Conservation (phyloP, 2,888 invertebrate species). For the Rhagonycha fulva region DNA sequence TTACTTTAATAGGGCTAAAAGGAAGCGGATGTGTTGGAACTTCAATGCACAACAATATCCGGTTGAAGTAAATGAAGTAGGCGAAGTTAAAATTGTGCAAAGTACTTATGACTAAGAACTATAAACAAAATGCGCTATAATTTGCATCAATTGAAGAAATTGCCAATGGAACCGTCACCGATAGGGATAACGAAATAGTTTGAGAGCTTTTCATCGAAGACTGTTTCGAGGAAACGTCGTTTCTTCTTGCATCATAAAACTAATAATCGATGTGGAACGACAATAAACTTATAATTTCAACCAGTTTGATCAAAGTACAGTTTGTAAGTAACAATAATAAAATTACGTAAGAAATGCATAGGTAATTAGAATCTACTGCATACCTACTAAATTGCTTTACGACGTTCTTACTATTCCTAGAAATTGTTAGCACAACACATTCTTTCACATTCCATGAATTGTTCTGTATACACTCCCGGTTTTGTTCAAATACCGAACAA, state of each 20-base stretch:
- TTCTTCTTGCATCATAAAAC: not conserved
- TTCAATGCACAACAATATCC: not conserved
- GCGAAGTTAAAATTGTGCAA: not conserved
- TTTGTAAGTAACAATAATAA: constrained; percentile 21
- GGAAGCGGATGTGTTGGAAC: not conserved
- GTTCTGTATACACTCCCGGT: constrained; percentile 3
- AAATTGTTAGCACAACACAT: constrained; percentile 12
- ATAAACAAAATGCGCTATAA: not conserved
- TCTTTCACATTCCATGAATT: constrained; percentile 12
- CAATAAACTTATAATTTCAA: constrained; percentile 16
- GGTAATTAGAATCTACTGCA: constrained; percentile 2
- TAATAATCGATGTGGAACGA: not conserved
- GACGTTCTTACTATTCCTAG: constrained; percentile 15
- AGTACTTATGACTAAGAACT: not conserved
- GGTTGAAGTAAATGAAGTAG: not conserved
- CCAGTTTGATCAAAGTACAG: constrained; percentile 23
- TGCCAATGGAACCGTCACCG: not conserved
- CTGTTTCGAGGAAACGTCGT: not conserved
- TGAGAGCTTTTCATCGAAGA: not conserved
- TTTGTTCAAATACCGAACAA: not conserved
- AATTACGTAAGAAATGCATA: constrained; percentile 23
- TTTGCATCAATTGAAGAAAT: not conserved
- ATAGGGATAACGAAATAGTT: not conserved
- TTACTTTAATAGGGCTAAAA: not conserved
- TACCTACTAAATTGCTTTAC: constrained; percentile 8